Evolutionary conservation across 2,888 invertebrate genomes (phyloP).

Genomic region (Hypercompe scribonia): DNA sequence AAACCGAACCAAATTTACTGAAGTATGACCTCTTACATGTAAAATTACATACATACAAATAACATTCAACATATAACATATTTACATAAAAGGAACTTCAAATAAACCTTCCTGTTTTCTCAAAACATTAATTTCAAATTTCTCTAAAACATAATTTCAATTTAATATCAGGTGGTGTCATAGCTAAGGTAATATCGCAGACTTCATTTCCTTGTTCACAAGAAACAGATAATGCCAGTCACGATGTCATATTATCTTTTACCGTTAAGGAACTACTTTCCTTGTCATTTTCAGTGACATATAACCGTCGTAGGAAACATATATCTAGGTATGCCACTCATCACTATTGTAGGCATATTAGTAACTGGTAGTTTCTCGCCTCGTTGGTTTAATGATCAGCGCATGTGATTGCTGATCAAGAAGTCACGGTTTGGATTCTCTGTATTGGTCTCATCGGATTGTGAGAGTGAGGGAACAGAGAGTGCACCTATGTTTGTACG

Average conservation of each 20-base stretch:
- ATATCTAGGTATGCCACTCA: background rate
- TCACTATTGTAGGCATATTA: too few species aligned
- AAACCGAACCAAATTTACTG: too few species aligned
- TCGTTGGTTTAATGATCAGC: too few species aligned
- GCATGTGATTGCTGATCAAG: too few species aligned
- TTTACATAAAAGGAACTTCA: background rate
- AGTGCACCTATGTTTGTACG: too few species aligned
- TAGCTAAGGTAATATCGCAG: background rate
- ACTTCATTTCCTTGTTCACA: background rate
- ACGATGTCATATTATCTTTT: conserved; percentile 18
- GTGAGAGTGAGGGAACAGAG: too few species aligned
- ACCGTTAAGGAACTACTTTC: background rate
- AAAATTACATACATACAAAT: too few species aligned
- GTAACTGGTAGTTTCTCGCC: too few species aligned
- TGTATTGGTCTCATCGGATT: too few species aligned
- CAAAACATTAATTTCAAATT: background rate
- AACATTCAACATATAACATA: too few species aligned
- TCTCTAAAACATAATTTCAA: background rate
- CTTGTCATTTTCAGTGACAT: conserved; percentile 2
- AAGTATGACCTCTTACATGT: too few species aligned
- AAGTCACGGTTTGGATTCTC: too few species aligned
- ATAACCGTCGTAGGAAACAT: background rate
- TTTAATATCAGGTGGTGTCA: background rate
- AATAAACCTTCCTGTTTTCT: background rate
- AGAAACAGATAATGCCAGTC: conserved; percentile 6